phyloP scores from a whole-genome alignment of 2,797 vertebrate genomes.

The Halcyon leucocephala region DNA sequence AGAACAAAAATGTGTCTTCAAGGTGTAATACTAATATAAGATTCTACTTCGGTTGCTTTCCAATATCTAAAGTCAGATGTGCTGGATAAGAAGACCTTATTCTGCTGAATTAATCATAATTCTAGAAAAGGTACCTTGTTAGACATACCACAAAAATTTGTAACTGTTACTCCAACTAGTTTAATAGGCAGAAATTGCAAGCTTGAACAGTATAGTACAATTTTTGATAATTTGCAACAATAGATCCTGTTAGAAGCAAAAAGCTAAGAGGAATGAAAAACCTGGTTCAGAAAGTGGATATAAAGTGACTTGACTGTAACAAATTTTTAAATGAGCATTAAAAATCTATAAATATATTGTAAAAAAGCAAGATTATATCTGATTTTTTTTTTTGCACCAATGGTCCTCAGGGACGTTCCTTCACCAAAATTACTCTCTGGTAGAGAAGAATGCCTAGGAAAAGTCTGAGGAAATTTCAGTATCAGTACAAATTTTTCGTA shows the following conservation, averaged over 20 bases:
- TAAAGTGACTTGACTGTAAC: background rate
- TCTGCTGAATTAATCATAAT: background rate
- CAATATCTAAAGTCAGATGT: background rate
- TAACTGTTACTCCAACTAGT: background rate
- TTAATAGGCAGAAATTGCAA: background rate
- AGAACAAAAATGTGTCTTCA: background rate
- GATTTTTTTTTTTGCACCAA: rapidly evolving
- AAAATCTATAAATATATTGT: background rate
- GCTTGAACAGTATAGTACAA: background rate
- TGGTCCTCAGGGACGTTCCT: background rate
- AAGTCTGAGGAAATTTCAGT: background rate
- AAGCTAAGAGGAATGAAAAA: background rate
- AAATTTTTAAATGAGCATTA: background rate
- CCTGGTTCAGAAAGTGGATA: background rate
- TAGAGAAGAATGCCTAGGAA: background rate
- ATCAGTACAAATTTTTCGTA: background rate
- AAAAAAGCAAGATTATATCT: background rate
- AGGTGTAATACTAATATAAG: background rate
- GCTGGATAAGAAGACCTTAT: background rate
- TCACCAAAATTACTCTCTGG: background rate
- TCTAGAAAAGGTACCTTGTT: background rate
- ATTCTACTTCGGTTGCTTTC: background rate
- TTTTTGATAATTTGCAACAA: background rate
- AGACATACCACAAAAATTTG: background rate
- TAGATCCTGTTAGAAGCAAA: background rate